Evolutionary conservation across 2,888 invertebrate species (phyloP), one percentile per base, ranked within the genome.

Genomic region (Dioctria rufipes): DNA sequence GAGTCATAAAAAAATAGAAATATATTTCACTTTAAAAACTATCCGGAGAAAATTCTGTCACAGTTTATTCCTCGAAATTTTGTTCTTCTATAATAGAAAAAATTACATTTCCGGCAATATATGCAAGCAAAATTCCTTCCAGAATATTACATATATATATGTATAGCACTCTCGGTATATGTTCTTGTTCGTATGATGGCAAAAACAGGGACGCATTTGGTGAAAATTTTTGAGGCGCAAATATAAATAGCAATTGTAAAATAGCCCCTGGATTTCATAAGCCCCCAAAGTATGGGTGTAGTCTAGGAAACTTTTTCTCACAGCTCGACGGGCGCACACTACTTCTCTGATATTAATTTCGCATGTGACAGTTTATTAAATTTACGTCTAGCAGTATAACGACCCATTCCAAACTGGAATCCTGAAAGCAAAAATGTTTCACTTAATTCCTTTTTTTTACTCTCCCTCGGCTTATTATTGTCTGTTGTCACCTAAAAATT

Each of bases 311-410:
- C 42, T 43, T 69, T 69, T 49, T 69, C 46, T 43, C 65, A 25
- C 25, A 25, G 49, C 69, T 37, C 46, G 42, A 8, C 46, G 49
- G 42, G 13, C 69, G 37, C 69, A 49, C 69, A 43, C 46, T 37
- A 46, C 25, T 49, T 42, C 43, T 25, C 25, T 9, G 37, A 49
- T 46, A 69, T 69, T 46, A 69, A 69, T 69, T 69, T 69, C 25
- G 42, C 49, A 69, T 69, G 69, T 69, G 69, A 69, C 69, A 69
- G 69, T 69, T 69, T 69, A 69, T 69, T 69, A 69, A 69, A 69
- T 69, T 69, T 69, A 49, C 69, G 69, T 69, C 42, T 69, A 69
- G 46, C 46, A 46, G 69, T 25, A 69, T 69, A 46, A 69, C 46
- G 49, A 69, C 25, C 46, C 13, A 25, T 25, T 25, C 0, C 25